Base-by-base conservation (phyloP, 2,113 vertebrate species). In the Phaethornis superciliosus region DNA sequence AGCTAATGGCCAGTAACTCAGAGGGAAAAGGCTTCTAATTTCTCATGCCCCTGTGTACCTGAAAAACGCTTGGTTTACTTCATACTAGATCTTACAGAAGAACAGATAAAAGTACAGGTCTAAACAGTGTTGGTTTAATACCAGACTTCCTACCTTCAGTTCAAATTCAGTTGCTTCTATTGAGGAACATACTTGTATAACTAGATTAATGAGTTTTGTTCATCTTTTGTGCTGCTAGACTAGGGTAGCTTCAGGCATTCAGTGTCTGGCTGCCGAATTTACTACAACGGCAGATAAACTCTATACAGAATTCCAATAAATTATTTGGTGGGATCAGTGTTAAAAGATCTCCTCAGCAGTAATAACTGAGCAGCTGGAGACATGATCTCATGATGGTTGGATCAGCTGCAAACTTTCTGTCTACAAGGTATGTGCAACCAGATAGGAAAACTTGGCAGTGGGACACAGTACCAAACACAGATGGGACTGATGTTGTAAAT, bases 381-480 rank as follows among this genome's bases (percentile, higher is more conserved):
- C 44, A 62, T 67, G 54, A 33, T 58, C 74, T 94, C 54, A 69
- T 87, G 69, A 35, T 60, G 56, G 27, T 54, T 90, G 94, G 75
- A 91, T 85, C 58, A 76, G 62, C 62, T 81, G 49, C 77, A 78
- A 87, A 67, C 42, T 78, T 47, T 93, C 56, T 88, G 77, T 93
- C 56, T 88, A 69, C 35, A 65, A 75, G 56, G 19, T 10, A 0
- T 59, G 12, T 71, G 54, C 54, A 88, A 78, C 17, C 71, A 65
- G 49, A 93, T 76, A 63, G 70, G 35, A 82, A 80, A 65, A 30
- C 46, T 89, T 30, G 77, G 35, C 55, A 28, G 46, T 28, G 63
- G 59, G 60, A 42, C 33, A 70, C 26, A 15, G 67, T 55, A 63
- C 35, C 64, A 71, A 74, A 62, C 26, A 23, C 46, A 69, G 70